Evolutionary conservation across 2,113 vertebrate species (phyloP).

Genomic region (Rhea pennata): DNA sequence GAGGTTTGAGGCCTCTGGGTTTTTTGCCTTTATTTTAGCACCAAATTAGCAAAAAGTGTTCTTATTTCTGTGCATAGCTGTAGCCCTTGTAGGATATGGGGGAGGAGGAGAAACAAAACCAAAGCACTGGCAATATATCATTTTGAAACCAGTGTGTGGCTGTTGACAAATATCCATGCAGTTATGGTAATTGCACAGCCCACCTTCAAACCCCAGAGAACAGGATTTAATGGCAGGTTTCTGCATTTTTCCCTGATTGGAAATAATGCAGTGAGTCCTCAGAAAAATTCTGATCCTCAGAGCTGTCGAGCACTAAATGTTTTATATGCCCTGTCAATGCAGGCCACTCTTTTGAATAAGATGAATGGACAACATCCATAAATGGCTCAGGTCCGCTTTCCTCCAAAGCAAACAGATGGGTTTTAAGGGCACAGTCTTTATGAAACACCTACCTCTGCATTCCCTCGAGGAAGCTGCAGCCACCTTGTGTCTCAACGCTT

Average conservation of each 20-base stretch:
- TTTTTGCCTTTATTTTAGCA: not conserved
- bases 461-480: not conserved
- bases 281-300: not conserved
- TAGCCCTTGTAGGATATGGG: not conserved
- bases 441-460: accelerated
- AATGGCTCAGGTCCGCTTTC: not conserved
- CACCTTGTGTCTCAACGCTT: not conserved
- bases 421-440: not conserved
- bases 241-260: accelerated
- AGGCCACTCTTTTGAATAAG: not conserved
- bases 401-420: not conserved
- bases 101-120: not conserved
- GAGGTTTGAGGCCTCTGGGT: not conserved
- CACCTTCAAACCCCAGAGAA: not conserved
- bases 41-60: not conserved
- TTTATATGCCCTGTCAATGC: accelerated
- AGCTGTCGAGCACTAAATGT: not conserved
- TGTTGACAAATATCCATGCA: not conserved
- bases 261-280: not conserved
- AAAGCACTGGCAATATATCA: accelerated
- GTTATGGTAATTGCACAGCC: not conserved
- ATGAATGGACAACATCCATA: not conserved
- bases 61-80: not conserved
- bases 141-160: not conserved
- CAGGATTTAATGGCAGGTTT: not conserved